These are phyloP conservation scores for Bombus waltoni DNA, from an alignment of 1,140 invertebrate genomes.

Conservation along the genomic window DNA sequence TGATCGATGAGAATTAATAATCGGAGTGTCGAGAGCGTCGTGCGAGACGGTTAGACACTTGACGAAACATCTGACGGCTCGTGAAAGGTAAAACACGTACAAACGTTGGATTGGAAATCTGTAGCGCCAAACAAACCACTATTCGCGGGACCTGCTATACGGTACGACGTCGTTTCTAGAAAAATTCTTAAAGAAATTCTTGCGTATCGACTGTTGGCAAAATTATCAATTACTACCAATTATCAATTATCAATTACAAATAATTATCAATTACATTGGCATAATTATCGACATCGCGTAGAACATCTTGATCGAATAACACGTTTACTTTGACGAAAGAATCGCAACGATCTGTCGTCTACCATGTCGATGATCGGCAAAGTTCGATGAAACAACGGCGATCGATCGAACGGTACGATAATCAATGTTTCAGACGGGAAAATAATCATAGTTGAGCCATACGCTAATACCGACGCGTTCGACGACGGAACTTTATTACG, in stretches of 20 bases:
- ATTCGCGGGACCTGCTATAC: no score
- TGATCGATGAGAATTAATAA: background rate
- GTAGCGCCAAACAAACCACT: no score
- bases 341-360: background rate
- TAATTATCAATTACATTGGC: no score
- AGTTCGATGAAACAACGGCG: background rate
- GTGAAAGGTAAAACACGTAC: background rate
- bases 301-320: background rate
- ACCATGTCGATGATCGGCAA: background rate
- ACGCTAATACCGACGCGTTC: background rate
- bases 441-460: background rate
- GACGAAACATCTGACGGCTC: no score
- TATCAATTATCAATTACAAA: no score
- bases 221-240: no score
- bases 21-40: background rate
- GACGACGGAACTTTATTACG: background rate
- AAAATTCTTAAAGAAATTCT: no score
- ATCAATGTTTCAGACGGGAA: background rate
- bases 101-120: background rate
- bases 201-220: no score
- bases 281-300: no score
- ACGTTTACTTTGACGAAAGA: background rate
- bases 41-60: background rate
- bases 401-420: background rate
- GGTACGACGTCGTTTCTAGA: no score